A percentile compares a stretch with the other conserved stretches of the same genome.
phyloP scores from a whole-genome alignment of 2,888 invertebrate species.

The Diaphora mendica region DNA sequence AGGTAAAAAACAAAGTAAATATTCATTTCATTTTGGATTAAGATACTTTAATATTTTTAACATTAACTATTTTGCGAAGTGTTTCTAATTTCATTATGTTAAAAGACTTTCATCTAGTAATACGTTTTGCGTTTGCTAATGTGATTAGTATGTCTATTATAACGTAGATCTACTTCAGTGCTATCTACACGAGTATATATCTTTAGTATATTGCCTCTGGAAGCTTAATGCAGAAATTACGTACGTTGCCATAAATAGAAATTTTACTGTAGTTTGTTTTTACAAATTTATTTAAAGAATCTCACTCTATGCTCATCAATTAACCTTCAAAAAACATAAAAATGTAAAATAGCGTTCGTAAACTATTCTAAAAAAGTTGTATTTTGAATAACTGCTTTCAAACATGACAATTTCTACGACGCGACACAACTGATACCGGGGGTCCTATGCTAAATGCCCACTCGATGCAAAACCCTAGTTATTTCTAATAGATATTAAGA shows the following conservation, averaged over 20 bases:
- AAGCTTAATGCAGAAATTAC: neutral
- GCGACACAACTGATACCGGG: no score
- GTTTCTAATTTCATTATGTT: neutral
- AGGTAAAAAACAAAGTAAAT: neutral
- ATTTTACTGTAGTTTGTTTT: rapidly evolving
- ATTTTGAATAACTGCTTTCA: neutral
- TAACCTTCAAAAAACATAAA: neutral
- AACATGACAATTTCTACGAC: neutral
- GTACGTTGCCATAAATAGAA: neutral
- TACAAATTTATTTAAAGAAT: no score
- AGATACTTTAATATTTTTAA: neutral
- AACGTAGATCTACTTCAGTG: neutral
- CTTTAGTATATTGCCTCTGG: neutral
- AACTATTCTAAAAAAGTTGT: neutral
- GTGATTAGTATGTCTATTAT: neutral
- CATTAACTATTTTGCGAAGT: neutral
- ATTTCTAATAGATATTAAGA: neutral
- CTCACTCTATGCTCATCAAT: neutral
- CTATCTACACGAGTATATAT: neutral
- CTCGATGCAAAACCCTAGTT: neutral
- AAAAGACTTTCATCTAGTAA: neutral
- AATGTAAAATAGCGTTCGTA: neutral
- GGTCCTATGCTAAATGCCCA: neutral
- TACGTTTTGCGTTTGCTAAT: neutral
- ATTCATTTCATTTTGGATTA: no score